These are phyloP conservation scores for Strigamia maritima DNA, from an alignment of 2,888 invertebrate genomes.

Conservation along the genomic window DNA sequence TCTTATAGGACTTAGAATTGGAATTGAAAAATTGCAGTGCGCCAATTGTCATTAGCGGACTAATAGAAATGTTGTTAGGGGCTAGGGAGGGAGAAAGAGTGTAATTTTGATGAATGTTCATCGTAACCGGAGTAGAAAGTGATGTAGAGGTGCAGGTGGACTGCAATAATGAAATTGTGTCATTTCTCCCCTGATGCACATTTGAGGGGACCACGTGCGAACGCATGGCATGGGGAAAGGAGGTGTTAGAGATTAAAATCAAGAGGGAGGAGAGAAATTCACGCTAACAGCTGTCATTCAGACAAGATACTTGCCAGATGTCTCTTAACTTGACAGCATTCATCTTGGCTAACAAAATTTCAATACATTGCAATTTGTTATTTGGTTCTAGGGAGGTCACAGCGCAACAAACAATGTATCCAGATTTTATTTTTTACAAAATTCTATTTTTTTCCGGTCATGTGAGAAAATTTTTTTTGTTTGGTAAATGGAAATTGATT, in stretches of 20 bases:
- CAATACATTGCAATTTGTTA: no score
- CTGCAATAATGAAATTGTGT: conserved; percentile 10
- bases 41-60: background rate
- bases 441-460: no score
- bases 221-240: background rate
- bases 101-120: conserved; percentile 15
- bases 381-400: no score
- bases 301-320: conserved; percentile 6
- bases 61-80: background rate
- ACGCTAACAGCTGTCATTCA: background rate
- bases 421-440: no score
- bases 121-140: background rate
- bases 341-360: no score
- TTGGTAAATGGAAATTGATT: no score
- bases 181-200: background rate
- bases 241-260: background rate
- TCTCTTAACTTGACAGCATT: background rate
- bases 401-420: no score
- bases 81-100: background rate
- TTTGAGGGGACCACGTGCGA: background rate
- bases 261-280: conserved; percentile 7
- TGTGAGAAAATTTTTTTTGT: no score
- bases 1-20: no score
- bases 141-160: conserved; percentile 15
- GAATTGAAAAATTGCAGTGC: background rate